Base-by-base conservation (phyloP, 1,140 invertebrate species). In the Drosophila truncata region DNA sequence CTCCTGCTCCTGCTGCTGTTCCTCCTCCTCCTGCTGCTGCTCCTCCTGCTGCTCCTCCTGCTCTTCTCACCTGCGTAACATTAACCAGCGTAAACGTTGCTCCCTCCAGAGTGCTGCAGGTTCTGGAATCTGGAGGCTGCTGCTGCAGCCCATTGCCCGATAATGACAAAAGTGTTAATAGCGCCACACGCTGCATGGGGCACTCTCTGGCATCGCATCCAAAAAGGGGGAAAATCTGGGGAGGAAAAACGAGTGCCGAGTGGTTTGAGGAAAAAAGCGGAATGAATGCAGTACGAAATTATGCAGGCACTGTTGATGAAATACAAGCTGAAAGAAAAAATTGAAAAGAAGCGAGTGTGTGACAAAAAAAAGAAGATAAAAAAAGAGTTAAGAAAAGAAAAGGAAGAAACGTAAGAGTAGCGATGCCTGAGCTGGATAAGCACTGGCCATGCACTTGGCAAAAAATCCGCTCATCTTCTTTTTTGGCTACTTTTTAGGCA, bases 131-230 rank as follows among this genome's bases (percentile, higher is more conserved):
- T 6, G 31, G 25, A 25, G 18, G 59, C 59, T 27, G 27, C 41
- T 10, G 44, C 42, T 16, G 47, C 42, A 37, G 41, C 44, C 49
- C 54, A 49, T 42, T 75, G 59, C 66, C 50, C 78, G 72, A 90
- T 90, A 90, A 90, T 88, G 85, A 88, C 86, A 90, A 85, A 88
- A 88, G 85, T 88, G 85, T 88, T 88, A 88, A 88, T 88, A 91
- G 81, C 85, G 78, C 78, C 80, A 84, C 81, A 85, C 80, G 73
- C 67, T 78, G 79, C 83, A 87, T 67, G 78, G 63, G 72, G 75
- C 70, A 76, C 61, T 20, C 42, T 63, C 44, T 39, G 25, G 25
- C 66, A 29, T 39, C 25, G 23, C 44, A 33, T 72, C 44, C 52
- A n/a, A n/a, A n/a, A n/a, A 41, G 31, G 67, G 50, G 41, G 23